Conservation (phyloP, 2,113 vertebrate species). For the Ptilorrhoa leucosticta region DNA sequence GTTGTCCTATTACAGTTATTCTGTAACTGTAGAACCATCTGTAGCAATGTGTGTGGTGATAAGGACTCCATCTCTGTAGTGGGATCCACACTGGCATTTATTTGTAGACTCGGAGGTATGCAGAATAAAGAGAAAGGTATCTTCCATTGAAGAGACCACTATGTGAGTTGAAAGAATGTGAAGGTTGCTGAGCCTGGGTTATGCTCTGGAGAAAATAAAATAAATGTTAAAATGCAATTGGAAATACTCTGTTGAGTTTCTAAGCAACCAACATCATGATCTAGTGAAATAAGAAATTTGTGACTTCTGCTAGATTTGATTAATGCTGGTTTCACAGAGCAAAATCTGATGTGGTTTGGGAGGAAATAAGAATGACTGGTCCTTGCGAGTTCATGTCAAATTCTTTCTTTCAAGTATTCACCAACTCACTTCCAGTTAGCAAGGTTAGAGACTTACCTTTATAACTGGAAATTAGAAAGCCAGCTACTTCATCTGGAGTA, state of each 20-base stretch:
- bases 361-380: background rate
- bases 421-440: background rate
- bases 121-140: background rate
- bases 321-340: background rate
- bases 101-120: background rate
- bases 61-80: background rate
- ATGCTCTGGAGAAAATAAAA: background rate
- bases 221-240: background rate
- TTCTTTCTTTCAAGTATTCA: background rate
- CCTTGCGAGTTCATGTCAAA: background rate
- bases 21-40: background rate
- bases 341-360: background rate
- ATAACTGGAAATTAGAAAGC: background rate
- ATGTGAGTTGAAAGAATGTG: background rate
- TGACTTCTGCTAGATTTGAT: background rate
- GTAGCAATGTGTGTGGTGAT: background rate
- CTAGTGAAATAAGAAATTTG: background rate
- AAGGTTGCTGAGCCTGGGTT: background rate
- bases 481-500: background rate
- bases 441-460: background rate
- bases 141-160: background rate
- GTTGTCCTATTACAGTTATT: background rate
- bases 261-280: background rate
- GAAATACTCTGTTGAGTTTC: background rate
- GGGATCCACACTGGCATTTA: background rate